Conservation (phyloP, 1,140 invertebrate genomes). For the Chrysoperla carnea region DNA sequence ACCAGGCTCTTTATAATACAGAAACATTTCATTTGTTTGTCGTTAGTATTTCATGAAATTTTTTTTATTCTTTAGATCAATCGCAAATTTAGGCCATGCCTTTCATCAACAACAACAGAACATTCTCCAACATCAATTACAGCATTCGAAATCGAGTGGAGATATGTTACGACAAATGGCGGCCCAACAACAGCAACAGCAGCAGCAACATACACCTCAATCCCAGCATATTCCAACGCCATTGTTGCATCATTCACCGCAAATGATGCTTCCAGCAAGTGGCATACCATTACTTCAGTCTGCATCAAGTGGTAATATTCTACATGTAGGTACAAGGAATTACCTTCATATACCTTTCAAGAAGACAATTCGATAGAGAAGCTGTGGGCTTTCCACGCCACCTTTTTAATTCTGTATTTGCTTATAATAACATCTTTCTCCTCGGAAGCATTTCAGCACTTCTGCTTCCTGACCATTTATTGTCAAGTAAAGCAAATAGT, state of each 20-base stretch:
- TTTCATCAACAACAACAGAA: neutral
- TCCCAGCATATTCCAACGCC: conserved; percentile 1
- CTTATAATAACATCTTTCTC: too few relatives aligned
- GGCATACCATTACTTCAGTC: conserved; percentile 30
- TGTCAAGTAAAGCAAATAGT: too few relatives aligned
- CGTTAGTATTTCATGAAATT: neutral
- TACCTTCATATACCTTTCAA: conserved; percentile 24
- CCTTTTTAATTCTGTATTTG: too few relatives aligned
- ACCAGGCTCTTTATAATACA: too few relatives aligned
- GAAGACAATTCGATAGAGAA: too few relatives aligned
- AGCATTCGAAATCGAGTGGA: conserved; percentile 41
- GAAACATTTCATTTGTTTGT: too few relatives aligned
- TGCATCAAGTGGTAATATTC: conserved; percentile 43
- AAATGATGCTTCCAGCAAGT: conserved; percentile 14
- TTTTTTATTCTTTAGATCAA: neutral
- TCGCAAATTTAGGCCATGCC: neutral
- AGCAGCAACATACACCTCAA: conserved; percentile 19
- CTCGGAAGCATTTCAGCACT: too few relatives aligned
- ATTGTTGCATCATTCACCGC: neutral
- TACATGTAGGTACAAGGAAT: conserved; percentile 36
- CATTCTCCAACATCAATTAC: conserved; percentile 14
- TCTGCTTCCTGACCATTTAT: too few relatives aligned
- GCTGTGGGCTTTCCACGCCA: too few relatives aligned
- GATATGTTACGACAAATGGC: conserved; percentile 29
- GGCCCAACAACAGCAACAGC: conserved; percentile 16